Evolutionary conservation across 2,888 invertebrate genomes (phyloP).

Genomic region (Choreutis nemorana): DNA sequence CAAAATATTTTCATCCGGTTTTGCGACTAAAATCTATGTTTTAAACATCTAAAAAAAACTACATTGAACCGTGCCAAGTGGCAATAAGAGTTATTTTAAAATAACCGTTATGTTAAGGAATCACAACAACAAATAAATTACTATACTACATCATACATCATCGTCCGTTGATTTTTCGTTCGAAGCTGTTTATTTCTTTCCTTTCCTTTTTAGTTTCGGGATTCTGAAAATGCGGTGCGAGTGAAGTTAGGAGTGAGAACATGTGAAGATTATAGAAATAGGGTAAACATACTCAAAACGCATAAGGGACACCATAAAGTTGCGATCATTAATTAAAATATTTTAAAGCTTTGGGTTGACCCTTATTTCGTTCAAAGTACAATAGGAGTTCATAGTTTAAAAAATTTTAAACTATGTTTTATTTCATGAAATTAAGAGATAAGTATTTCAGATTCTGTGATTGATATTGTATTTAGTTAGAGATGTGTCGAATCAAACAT

Average conservation of each 20-base stretch:
- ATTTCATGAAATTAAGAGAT: too few species aligned
- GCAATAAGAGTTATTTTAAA: neutral
- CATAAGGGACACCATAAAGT: too few species aligned
- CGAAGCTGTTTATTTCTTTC: slow-evolving; percentile 44
- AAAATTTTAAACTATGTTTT: too few species aligned
- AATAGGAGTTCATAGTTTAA: too few species aligned
- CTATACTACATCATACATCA: slow-evolving; percentile 50
- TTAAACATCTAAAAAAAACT: neutral
- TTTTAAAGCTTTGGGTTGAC: too few species aligned
- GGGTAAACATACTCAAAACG: neutral
- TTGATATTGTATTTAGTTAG: too few species aligned
- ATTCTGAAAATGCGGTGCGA: slow-evolving; percentile 55
- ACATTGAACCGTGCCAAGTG: neutral
- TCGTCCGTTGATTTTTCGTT: slow-evolving; percentile 41
- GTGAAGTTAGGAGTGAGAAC: slow-evolving; percentile 36
- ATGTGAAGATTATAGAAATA: neutral
- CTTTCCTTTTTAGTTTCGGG: slow-evolving; percentile 47
- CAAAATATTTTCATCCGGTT: neutral
- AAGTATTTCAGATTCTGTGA: too few species aligned
- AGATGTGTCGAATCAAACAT: too few species aligned
- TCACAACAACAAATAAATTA: neutral
- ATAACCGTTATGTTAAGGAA: neutral
- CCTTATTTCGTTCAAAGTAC: too few species aligned
- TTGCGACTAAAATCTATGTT: neutral
- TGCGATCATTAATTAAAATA: too few species aligned